These are phyloP conservation scores for Eumeta japonica DNA, from an alignment of 1,140 invertebrate species.

Conservation along the genomic window DNA sequence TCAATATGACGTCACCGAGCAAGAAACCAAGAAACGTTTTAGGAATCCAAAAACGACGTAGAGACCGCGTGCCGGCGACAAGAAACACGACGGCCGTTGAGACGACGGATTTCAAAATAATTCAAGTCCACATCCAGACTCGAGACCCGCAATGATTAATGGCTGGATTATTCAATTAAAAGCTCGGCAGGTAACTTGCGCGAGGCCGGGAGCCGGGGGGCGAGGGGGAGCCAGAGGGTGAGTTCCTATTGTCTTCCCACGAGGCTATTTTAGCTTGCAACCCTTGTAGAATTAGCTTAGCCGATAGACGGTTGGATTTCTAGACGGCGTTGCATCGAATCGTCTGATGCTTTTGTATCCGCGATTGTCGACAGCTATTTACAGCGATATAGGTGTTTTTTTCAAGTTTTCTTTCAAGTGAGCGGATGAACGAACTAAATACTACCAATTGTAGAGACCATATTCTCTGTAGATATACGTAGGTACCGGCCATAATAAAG, in stretches of 20 bases:
- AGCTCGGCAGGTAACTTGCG: slow-evolving; percentile 37
- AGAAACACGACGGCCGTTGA: neutral
- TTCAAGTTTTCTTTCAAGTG: too few species aligned
- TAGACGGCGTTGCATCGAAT: too few species aligned
- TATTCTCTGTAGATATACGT: too few species aligned
- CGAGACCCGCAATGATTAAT: slow-evolving; percentile 49
- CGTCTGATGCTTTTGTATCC: too few species aligned
- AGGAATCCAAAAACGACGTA: neutral
- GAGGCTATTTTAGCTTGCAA: slow-evolving; percentile 21
- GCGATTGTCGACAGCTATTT: too few species aligned
- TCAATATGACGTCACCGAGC: too few species aligned
- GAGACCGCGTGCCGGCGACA: neutral
- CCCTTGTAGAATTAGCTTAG: slow-evolving; percentile 19
- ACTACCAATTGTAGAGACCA: too few species aligned
- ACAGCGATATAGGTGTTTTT: too few species aligned
- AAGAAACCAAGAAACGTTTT: too few species aligned
- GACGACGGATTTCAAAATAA: slow-evolving; percentile 39
- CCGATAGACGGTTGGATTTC: too few species aligned
- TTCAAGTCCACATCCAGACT: slow-evolving; percentile 49
- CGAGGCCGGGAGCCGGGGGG: slow-evolving; percentile 7
- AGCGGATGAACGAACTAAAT: too few species aligned
- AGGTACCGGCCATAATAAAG: too few species aligned
- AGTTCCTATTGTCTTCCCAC: slow-evolving; percentile 26
- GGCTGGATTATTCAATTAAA: slow-evolving; percentile 55
- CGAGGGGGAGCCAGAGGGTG: slow-evolving; percentile 12